These are phyloP conservation scores for Patella pellucida DNA, from an alignment of 2,888 invertebrate genomes.

Conservation along the genomic window DNA sequence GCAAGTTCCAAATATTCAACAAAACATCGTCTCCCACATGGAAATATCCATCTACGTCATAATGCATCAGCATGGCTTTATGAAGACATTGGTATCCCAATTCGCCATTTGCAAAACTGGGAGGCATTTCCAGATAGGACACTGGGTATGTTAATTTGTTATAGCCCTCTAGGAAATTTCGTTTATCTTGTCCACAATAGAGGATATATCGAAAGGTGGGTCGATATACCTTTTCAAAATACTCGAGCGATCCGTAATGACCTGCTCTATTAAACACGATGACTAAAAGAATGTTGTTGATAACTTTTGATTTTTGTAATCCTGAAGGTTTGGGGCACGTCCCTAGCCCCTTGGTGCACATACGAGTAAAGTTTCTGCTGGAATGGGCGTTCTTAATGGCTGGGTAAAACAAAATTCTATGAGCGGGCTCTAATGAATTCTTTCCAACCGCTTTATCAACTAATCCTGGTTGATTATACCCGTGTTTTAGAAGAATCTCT, in stretches of 20 bases:
- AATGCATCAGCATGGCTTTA: constrained; percentile 11
- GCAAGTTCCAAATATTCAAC: constrained; percentile 15
- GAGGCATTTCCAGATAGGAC: not conserved
- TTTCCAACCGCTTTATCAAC: not conserved
- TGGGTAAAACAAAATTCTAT: no score
- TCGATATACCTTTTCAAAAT: not conserved
- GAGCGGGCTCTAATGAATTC: not conserved
- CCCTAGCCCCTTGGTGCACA: no score
- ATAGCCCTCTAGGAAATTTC: not conserved
- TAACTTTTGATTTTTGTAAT: no score
- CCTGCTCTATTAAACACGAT: constrained; percentile 1
- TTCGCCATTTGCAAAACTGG: not conserved
- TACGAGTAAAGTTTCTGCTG: no score
- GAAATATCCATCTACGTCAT: constrained; percentile 11
- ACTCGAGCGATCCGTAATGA: constrained; percentile 5
- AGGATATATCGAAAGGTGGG: not conserved
- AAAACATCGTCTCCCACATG: constrained; percentile 17
- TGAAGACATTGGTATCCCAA: constrained; percentile 14
- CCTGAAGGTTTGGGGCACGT: no score
- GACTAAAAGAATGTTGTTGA: not conserved
- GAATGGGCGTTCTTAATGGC: no score
- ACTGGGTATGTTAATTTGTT: not conserved
- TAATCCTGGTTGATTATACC: not conserved
- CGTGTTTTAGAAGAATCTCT: not conserved
- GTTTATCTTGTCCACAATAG: constrained; percentile 10